These are phyloP conservation scores for Spatula clypeata DNA, from an alignment of 2,797 vertebrate genomes.

Conservation along the genomic window DNA sequence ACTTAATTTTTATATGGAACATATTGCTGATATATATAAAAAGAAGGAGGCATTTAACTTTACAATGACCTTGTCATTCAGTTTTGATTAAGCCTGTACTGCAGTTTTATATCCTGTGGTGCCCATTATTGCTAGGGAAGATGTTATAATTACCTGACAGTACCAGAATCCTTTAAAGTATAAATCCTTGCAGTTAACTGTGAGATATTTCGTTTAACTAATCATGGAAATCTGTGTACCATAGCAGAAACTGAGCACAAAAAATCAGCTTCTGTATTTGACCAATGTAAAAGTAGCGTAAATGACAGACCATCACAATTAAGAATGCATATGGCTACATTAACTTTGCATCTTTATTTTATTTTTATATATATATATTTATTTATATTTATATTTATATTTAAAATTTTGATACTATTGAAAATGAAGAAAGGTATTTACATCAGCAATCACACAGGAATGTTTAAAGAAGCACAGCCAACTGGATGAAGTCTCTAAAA, in stretches of 20 bases:
- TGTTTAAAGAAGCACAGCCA: neutral
- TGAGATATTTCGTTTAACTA: slow-evolving; percentile 29
- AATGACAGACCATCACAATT: neutral
- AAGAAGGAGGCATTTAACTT: slow-evolving; percentile 59
- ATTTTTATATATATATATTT: neutral
- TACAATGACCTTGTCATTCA: slow-evolving; percentile 77
- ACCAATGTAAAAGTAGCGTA: neutral
- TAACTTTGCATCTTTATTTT: neutral
- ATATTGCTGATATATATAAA: slow-evolving; percentile 30
- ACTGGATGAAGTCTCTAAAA: neutral
- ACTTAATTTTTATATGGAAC: slow-evolving; percentile 37
- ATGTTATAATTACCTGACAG: slow-evolving; percentile 74
- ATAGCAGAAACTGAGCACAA: neutral
- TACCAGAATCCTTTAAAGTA: neutral
- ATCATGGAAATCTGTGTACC: slow-evolving; percentile 9
- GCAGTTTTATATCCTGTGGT: slow-evolving; percentile 71
- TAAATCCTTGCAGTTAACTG: slow-evolving; percentile 17
- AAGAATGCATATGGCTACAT: neutral
- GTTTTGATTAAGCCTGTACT: slow-evolving; percentile 72
- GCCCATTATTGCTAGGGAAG: slow-evolving; percentile 62
- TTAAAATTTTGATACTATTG: neutral
- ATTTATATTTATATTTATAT: neutral
- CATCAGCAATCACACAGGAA: neutral
- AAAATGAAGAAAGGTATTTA: neutral
- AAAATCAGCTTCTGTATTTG: neutral